Evolutionary conservation across 2,888 invertebrate species (phyloP), one percentile per base, ranked within the genome.

Genomic region (Lepidocyrtinus sp.): DNA sequence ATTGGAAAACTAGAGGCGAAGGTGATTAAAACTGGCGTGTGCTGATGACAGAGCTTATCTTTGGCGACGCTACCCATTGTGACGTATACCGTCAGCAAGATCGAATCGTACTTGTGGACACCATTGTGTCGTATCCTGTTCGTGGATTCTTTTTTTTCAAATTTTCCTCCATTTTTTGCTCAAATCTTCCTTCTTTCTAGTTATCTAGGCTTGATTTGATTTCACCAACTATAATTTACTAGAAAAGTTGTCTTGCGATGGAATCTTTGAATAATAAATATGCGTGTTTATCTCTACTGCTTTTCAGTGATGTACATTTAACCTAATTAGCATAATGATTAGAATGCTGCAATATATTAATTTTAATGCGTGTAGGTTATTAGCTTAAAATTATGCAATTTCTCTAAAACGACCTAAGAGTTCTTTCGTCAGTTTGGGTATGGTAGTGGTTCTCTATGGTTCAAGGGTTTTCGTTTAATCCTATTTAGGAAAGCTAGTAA

Each of bases 81-180:
- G 45, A 15, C 45, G 17, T 5, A 55, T 36, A 67, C 67, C 67
- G 72, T 50, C 64, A 64, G 45, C 24, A 68, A 45, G 63, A 59
- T 26, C 74, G 64, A 70, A 59, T 70, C 15, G 67, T 59, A 2
- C 74, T 80, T 59, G 21, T 80, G 79, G 79, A 80, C 45, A 73
- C 68, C 65, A 46, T 74, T 64, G 79, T 70, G 45, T 80, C 79
- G 15, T 80, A 61, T 61, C 79, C 79, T 71, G 79, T 80, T 80
- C 46, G 79, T 73, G 36, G 36, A 36, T 36, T 36, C 36, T 36
- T 36, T 7, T 36, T 36, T 12, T 36, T 36, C n/a, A n/a, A n/a
- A n/a, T n/a, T n/a, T n/a, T n/a, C n/a, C n/a, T n/a, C n/a, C n/a
- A n/a, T n/a, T n/a, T n/a, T n/a, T n/a, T n/a, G n/a, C n/a, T n/a